Base-by-base conservation (phyloP, 1,140 invertebrate genomes). In the Lordiphosa stackelbergi region DNA sequence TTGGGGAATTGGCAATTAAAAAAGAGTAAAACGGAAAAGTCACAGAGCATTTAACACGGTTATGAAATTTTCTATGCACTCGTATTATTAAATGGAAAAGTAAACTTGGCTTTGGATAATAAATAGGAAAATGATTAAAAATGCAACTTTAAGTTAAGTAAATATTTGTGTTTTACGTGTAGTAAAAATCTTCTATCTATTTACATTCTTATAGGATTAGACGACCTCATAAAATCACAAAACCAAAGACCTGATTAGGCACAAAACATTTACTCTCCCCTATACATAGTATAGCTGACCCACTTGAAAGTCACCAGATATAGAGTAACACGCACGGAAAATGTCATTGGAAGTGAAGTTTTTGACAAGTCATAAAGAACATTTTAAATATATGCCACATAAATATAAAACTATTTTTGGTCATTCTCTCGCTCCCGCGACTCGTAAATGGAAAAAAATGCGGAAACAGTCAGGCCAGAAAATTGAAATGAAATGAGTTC, bases 21-120 rank as follows among this genome's bases (percentile, higher is more conserved):
- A 77, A 78, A 59, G 74, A 40, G 45, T 42, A 35, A 70, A 40
- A 61, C 49, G 41, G 38, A 72, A 72, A 61, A 53, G 51, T 51
- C 64, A 54, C 53, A 56, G 38, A 73, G 45, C 48, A 55, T 46
- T 53, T 69, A 64, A 73, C 64, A 73, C 64, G 56, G 66, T 78
- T 78, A 79, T 37, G 63, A 68, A 68, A 68, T 46, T 47, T 12
- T 12, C 35, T 56, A 49, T 19, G 11, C 4, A 24, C 5, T 24
- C 22, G 22, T 24, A 5, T 24, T 5, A 24, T 24, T 24, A 24
- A 24, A 24, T 24, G 5, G 22, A 24, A 24, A 24, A 6, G 37
- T 46, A 59, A 53, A 47, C 31, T 40, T 35, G 28, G 31, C 22
- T 19, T 42, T 28, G 13, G 19, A 10, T 42, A 35, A 16, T 19